Base-by-base conservation (phyloP, 2,888 invertebrate species). In the Stenoptilia bipunctidactyla region DNA sequence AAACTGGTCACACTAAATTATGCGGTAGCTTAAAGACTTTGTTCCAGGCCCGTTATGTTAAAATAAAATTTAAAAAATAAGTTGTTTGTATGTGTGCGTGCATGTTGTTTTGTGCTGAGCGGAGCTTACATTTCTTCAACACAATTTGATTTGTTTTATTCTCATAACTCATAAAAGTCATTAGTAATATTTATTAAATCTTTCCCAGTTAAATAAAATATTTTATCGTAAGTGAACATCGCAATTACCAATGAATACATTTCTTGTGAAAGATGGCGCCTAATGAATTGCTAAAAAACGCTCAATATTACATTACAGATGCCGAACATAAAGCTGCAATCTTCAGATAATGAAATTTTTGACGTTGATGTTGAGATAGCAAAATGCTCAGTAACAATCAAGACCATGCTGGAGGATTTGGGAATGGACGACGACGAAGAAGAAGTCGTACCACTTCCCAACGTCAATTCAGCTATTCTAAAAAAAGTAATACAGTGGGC, bases 281-380 rank as follows among this genome's bases (percentile, higher is more conserved):
- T 25, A 3, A 25, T 20, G 30, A n/a, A 9, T 12, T 8, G 12
- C 30, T 12, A n/a, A 12, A 12, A n/a, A 8, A 30, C 9, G 9
- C 2, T 30, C 3, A 3, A 8, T 8, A 3, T 12, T 30, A 56
- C 58, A 48, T 72, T 74, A 46, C 55, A 91, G 89, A 97, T 97
- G 97, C 95, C 96, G 27, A 93, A 90, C 57, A 97, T 98, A 52
- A 97, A 96, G 67, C 84, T 98, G 48, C 95, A 97, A 73, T 97
- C 97, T 45, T 94, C 94, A 1, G 97, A 98, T 75, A 95, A 94
- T 39, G 97, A 98, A 71, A 91, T 94, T 15, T 98, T 98, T 66
- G 94, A 96, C 51, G 97, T 98, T 0, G 97, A 98, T 61, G 93
- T 96, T 1, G 96, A 98, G 70, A 96, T 98, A 44, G 98, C 98